A percentile compares a stretch with the other conserved stretches of the same genome.
phyloP scores from a whole-genome alignment of 2,888 invertebrate species.

The Rhaphigaster nebulosa region DNA sequence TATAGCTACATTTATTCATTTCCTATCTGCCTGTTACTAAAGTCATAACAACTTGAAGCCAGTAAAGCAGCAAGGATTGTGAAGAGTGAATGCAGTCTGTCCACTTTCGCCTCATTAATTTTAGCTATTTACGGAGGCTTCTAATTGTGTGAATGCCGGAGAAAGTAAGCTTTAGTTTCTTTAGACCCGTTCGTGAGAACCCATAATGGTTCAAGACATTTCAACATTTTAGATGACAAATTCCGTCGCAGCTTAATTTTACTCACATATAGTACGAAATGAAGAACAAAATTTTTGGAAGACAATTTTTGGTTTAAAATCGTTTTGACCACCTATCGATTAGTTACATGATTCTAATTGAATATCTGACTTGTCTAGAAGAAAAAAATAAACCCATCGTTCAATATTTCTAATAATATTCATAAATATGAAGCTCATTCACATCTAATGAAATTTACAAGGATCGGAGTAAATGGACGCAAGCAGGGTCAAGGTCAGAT shows the following conservation, averaged over 20 bases:
- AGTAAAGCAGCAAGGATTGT: not conserved
- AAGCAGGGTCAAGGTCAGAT: not conserved
- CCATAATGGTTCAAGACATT: not conserved
- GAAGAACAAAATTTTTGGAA: no score
- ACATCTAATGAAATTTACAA: not conserved
- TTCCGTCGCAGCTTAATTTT: not conserved
- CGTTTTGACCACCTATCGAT: not conserved
- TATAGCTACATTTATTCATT: not conserved
- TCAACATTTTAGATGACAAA: not conserved
- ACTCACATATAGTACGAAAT: no score
- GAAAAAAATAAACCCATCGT: not conserved
- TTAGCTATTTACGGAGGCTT: not conserved
- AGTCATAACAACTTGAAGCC: not conserved
- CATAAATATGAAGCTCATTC: not conserved
- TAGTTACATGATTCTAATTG: not conserved
- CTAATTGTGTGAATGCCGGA: not conserved
- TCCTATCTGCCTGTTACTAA: not conserved
- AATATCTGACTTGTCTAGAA: not conserved
- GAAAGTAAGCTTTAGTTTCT: not conserved
- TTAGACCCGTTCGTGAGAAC: not conserved
- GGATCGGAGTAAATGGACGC: not conserved
- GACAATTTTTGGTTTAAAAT: no score
- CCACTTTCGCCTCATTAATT: slow-evolving; percentile 21
- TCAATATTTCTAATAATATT: not conserved
- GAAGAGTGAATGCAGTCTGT: slow-evolving; percentile 1